Percentiles rank a stretch among this genome's conserved stretches.
Conservation (phyloP, 2,888 invertebrate genomes). For the Conus canariensis region DNA sequence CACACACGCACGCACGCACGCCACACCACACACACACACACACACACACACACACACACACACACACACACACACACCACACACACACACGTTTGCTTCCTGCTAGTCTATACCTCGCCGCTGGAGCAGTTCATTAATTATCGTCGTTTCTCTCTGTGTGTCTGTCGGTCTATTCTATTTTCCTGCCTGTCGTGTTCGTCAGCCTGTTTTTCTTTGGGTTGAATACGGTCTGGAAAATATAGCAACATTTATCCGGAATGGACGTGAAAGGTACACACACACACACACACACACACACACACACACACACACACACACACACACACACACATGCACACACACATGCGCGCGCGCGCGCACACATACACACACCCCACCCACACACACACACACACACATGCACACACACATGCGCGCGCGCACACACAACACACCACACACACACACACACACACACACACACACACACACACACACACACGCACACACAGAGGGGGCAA, state of each 20-base stretch:
- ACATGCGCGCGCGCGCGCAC: not conserved
- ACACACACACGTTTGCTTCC: not conserved
- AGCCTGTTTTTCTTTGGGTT: no score
- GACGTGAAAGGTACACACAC: not conserved
- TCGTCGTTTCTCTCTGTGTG: no score
- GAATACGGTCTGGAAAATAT: no score
- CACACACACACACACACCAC: not conserved
- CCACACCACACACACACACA: not conserved
- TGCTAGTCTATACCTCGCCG: no score
- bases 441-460: not conserved
- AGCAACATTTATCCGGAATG: no score
- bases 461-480: not conserved
- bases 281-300: not conserved
- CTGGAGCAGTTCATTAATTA: no score
- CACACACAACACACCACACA: not conserved
- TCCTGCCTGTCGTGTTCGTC: no score
- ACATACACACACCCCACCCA: not conserved
- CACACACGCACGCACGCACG: slow-evolving; percentile 1
- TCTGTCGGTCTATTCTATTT: no score
- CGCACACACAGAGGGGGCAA: no score
- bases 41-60: not conserved
- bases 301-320: not conserved
- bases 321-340: not conserved
- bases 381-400: not conserved
- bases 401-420: not conserved